phyloP scores from a whole-genome alignment of 2,888 invertebrate genomes.

The Pachydiplax longipennis region DNA sequence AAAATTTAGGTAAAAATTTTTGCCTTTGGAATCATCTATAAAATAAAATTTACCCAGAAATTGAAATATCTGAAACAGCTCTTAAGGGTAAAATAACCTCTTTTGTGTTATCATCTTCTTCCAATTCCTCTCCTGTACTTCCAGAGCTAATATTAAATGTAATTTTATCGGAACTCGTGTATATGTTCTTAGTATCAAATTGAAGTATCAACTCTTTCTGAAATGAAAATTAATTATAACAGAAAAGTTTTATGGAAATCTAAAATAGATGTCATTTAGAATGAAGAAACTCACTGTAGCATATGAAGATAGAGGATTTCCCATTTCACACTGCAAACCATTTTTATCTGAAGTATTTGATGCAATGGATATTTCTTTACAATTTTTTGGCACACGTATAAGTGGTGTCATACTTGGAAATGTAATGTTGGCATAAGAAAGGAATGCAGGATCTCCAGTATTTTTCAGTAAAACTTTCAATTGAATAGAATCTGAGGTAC shows the following conservation, averaged over 20 bases:
- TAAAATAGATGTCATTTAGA: neutral
- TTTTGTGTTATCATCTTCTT: conserved; percentile 52
- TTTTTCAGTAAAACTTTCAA: conserved; percentile 56
- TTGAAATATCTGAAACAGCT: conserved; percentile 51
- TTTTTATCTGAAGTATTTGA: neutral
- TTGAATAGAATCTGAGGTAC: conserved; percentile 53
- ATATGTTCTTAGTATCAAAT: conserved; percentile 51
- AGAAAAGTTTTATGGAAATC: neutral
- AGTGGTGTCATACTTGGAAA: conserved; percentile 52
- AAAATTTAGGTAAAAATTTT: neutral
- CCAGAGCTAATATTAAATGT: conserved; percentile 52
- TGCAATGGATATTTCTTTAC: conserved; percentile 50
- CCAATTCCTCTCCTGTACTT: conserved; percentile 53
- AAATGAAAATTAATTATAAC: neutral
- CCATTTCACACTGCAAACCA: conserved; percentile 52
- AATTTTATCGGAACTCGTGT: conserved; percentile 49
- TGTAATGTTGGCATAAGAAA: conserved; percentile 53
- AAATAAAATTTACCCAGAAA: conserved; percentile 53
- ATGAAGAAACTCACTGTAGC: conserved; percentile 49
- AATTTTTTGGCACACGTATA: conserved; percentile 52
- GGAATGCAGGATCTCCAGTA: conserved; percentile 57
- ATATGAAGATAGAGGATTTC: conserved; percentile 52
- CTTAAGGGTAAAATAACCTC: conserved; percentile 51
- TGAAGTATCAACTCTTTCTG: conserved; percentile 42
- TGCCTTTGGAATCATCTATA: neutral